phyloP scores from a whole-genome alignment of 2,113 vertebrate species.

The Takifugu flavidus region DNA sequence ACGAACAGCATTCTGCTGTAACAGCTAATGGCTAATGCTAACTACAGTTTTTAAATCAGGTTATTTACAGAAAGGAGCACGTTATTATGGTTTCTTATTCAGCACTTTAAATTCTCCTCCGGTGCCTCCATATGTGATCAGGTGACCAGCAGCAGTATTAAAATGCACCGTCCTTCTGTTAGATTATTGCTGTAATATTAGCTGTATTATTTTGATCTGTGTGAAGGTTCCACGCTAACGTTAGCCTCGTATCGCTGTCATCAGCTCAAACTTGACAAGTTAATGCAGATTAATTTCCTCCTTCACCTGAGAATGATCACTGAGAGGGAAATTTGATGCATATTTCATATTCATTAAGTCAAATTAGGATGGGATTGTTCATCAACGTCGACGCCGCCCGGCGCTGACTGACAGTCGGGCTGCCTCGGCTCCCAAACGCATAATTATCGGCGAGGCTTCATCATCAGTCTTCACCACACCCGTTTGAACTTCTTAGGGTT shows the following conservation, averaged over 20 bases:
- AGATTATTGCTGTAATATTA: neutral
- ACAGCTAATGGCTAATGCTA: too few species aligned
- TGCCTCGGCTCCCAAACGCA: conserved; percentile 8
- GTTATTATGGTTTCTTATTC: too few species aligned
- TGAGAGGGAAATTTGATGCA: conserved; percentile 45
- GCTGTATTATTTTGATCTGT: neutral
- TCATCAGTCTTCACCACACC: too few species aligned
- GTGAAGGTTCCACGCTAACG: neutral
- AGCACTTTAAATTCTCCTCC: too few species aligned
- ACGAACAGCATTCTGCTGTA: too few species aligned
- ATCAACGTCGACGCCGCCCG: conserved; percentile 20
- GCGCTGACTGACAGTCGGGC: conserved; percentile 31
- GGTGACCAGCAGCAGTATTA: too few species aligned
- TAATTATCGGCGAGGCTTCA: conserved; percentile 24
- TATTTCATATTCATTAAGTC: conserved; percentile 54
- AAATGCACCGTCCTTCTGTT: neutral
- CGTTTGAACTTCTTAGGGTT: too few species aligned
- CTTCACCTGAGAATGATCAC: conserved; percentile 33
- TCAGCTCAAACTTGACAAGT: conserved; percentile 8
- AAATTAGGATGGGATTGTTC: conserved; percentile 54
- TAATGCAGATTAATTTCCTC: conserved; percentile 30
- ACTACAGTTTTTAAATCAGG: too few species aligned
- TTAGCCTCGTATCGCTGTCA: neutral
- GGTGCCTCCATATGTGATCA: too few species aligned
- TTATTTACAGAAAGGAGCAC: too few species aligned